These are phyloP conservation scores for Thunnus thynnus DNA, from an alignment of 2,113 vertebrate genomes.

Conservation along the genomic window DNA sequence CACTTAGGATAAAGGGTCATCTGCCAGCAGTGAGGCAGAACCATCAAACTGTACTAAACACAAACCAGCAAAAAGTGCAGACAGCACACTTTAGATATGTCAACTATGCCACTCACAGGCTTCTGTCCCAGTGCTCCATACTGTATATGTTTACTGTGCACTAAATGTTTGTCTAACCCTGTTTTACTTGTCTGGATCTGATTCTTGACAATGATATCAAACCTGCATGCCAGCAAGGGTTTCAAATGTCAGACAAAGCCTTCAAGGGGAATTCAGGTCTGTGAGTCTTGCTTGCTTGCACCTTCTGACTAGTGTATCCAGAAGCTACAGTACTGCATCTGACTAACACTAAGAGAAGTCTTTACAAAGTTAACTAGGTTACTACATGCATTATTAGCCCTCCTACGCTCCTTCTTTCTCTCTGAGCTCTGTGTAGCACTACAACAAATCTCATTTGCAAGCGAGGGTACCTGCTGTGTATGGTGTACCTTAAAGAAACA, in stretches of 20 bases:
- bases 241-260: slow-evolving; percentile 34
- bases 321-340: background rate
- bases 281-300: background rate
- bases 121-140: background rate
- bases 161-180: background rate
- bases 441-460: slow-evolving; percentile 52
- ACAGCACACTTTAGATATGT: background rate
- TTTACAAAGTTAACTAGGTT: slow-evolving; percentile 19
- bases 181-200: slow-evolving; percentile 1
- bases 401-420: slow-evolving; percentile 5
- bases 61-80: slow-evolving; percentile 2
- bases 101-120: background rate
- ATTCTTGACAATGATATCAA: slow-evolving; percentile 38
- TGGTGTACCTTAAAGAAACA: slow-evolving; percentile 31
- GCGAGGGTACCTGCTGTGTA: slow-evolving; percentile 9
- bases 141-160: background rate
- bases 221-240: background rate
- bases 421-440: slow-evolving; percentile 10
- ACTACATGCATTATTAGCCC: slow-evolving; percentile 21
- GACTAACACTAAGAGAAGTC: slow-evolving; percentile 1
- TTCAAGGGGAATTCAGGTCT: slow-evolving; percentile 9
- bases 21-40: background rate
- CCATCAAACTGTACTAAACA: background rate
- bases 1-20: background rate
- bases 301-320: background rate